Base-by-base conservation (phyloP, 30 jellyfish, hydroid and myxozoan genomes). In the Sanderia malayensis region DNA sequence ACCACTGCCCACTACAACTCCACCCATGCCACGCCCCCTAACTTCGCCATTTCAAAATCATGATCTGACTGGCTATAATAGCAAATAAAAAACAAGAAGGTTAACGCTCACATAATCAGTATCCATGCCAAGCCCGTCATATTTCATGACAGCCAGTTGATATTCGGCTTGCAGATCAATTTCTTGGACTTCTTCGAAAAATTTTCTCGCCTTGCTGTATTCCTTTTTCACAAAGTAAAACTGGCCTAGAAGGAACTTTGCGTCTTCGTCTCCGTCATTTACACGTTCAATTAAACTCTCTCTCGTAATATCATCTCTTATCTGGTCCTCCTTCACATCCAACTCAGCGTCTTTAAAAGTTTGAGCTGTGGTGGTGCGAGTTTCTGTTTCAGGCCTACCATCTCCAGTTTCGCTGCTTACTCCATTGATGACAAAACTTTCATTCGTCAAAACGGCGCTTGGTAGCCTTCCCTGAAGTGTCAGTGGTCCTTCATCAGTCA, bases 131-230 rank as follows among this genome's bases (percentile, higher is more conserved):
- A 90, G 65, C 10, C 98, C 98, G 71, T 90, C 95, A 33, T 58
- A 90, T 45, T 71, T 70, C 96, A 90, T 90, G 44, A 83, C 95
- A 3, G 98, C 98, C 28, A 90, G 67, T 45, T 90, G 95, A 58
- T 90, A 90, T 25, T 62, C 71, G 31, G 98, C 98, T 41, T 53
- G 85, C 65, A 64, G 25, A 32, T 93, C 76, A 17, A 34, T 74
- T 10, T 62, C 71, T 58, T 29, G 62, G 33, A 81, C 47, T 26
- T 70, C 73, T 44, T 72, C 89, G 49, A 73, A 79, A 78, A 31
- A 46, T 31, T 66, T 68, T 57, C 81, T 55, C 28, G 98, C 95
- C 65, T 90, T 86, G 24, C 46, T 52, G 52, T 59, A 77, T 2
- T 71, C 71, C 18, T 70, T 31, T 23, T 66, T 78, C 65, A 44